Conservation (phyloP, 2,113 vertebrate species). For the Zosterops pallidus region DNA sequence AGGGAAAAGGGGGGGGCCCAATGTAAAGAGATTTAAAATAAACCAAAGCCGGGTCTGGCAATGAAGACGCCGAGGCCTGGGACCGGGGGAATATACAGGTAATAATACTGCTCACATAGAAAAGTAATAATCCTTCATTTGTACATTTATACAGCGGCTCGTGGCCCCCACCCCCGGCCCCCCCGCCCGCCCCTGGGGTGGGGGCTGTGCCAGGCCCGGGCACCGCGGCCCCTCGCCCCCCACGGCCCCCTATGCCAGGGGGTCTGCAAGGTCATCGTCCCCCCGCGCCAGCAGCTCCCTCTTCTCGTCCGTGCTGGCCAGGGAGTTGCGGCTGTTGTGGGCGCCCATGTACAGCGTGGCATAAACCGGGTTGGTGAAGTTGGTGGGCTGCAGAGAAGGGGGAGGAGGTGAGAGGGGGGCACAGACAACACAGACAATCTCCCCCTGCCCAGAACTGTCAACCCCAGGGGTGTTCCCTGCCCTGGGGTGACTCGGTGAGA, state of each 20-base stretch:
- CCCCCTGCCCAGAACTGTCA: accelerated
- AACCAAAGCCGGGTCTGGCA: neutral
- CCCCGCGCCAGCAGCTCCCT: conserved; percentile 90
- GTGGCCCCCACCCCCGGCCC: neutral
- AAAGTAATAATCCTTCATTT: neutral
- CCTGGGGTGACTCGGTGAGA: neutral
- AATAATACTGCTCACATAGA: neutral
- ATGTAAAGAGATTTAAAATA: neutral
- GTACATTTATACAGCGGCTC: neutral
- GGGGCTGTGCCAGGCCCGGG: conserved; percentile 18
- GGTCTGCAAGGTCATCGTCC: conserved; percentile 91
- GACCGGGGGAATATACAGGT: neutral
- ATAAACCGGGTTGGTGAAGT: conserved; percentile 97
- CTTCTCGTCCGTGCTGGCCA: conserved; percentile 97
- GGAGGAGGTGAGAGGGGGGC: neutral
- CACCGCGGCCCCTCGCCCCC: conserved; percentile 3
- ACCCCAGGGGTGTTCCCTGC: neutral
- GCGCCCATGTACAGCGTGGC: conserved; percentile 98
- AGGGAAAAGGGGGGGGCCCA: neutral
- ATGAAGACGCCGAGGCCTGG: neutral
- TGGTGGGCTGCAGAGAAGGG: conserved; percentile 83
- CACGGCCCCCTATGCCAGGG: conserved; percentile 82
- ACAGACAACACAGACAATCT: neutral
- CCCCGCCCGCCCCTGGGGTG: neutral
- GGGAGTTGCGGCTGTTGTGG: conserved; percentile 93